Percentiles rank a stretch among this genome's conserved stretches.
Evolutionary conservation across 2,888 invertebrate species (phyloP).

Genomic region (Myathropa florea): DNA sequence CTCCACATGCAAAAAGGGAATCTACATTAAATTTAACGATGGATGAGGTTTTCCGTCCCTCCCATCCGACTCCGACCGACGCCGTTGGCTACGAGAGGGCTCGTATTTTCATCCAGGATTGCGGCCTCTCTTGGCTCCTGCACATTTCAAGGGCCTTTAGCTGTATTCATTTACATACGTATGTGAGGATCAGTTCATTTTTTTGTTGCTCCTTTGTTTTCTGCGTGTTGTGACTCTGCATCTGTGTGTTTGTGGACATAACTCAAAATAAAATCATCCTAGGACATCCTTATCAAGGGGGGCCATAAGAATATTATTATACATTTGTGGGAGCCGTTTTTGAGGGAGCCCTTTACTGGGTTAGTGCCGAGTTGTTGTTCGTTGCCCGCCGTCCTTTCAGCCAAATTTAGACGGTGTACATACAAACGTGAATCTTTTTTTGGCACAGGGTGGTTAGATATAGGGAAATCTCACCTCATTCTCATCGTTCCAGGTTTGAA

Average conservation of each 20-base stretch:
- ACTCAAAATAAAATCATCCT: conserved; percentile 1
- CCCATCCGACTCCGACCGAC: not conserved
- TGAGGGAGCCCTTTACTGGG: not conserved
- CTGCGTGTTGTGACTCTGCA: not conserved
- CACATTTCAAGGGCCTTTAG: conserved; percentile 18
- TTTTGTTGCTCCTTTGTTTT: conserved; percentile 1
- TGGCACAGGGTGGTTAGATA: no score
- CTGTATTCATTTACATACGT: conserved; percentile 38
- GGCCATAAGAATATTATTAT: conserved; percentile 18
- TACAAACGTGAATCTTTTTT: not conserved
- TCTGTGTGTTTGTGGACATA: not conserved
- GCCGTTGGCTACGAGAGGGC: not conserved
- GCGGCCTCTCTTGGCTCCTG: conserved; percentile 13
- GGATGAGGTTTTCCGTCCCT: conserved; percentile 12
- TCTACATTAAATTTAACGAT: conserved; percentile 48
- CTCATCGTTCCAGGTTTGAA: no score
- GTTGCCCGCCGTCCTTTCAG: not conserved
- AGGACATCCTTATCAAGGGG: conserved; percentile 21
- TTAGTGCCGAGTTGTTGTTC: not conserved
- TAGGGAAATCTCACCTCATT: no score
- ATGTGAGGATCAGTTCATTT: conserved; percentile 6
- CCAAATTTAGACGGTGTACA: not conserved
- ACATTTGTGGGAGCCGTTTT: not conserved
- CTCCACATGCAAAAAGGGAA: conserved; percentile 31
- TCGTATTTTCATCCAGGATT: conserved; percentile 9